Conservation (phyloP, 2,797 vertebrate genomes). For the Lepidocolaptes lacrymiger region DNA sequence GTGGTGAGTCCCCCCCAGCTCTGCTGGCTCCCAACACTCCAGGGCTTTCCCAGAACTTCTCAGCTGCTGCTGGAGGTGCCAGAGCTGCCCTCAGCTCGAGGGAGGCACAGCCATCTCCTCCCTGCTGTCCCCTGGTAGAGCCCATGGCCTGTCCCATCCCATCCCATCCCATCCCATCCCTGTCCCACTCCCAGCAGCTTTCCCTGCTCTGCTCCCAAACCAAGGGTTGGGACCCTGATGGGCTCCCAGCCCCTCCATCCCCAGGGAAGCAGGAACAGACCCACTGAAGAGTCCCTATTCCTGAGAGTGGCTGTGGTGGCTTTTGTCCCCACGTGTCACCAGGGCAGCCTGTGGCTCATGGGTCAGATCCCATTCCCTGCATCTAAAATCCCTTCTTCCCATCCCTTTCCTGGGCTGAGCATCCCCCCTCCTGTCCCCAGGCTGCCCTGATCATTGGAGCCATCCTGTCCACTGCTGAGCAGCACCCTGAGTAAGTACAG, state of each 20-base stretch:
- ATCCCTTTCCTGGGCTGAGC: not conserved
- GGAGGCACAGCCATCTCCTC: not conserved
- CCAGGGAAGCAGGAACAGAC: not conserved
- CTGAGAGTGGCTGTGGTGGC: not conserved
- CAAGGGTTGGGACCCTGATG: fast-evolving
- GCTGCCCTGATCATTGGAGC: not conserved
- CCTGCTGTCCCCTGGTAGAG: not conserved
- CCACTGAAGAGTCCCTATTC: fast-evolving
- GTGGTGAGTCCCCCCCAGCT: not conserved
- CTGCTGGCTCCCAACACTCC: fast-evolving
- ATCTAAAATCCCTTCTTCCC: not conserved
- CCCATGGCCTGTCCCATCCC: not conserved
- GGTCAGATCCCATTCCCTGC: not conserved
- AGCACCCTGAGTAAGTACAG: constrained; percentile 18
- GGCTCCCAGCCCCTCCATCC: not conserved
- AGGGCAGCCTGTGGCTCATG: not conserved
- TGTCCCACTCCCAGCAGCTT: not conserved
- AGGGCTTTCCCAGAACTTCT: not conserved
- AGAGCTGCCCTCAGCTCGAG: not conserved
- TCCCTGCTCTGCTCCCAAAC: not conserved
- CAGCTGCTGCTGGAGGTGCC: fast-evolving
- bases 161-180: not conserved
- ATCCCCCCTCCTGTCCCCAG: not conserved
- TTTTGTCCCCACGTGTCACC: fast-evolving
- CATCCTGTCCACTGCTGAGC: not conserved